Evolutionary conservation across 2,888 invertebrate species (phyloP).

Genomic region (Orchesellides sinensis): DNA sequence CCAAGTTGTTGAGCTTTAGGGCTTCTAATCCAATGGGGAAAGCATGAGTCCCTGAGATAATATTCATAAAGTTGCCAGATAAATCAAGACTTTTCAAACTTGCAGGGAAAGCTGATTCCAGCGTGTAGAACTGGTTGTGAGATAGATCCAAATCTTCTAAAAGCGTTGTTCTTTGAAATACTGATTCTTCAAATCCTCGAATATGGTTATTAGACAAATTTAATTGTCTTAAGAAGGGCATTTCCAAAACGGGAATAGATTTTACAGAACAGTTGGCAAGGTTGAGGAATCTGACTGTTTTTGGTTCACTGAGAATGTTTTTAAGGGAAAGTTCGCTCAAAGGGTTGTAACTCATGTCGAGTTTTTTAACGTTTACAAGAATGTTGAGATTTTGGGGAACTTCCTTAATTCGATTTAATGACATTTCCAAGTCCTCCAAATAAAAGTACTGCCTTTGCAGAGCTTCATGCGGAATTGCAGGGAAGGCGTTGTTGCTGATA

Average conservation of each 20-base stretch:
- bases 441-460: constrained; percentile 91
- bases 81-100: constrained; percentile 87
- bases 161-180: constrained; percentile 88
- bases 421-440: constrained; percentile 87
- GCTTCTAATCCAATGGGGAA: constrained; percentile 82
- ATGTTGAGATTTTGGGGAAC: constrained; percentile 91
- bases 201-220: constrained; percentile 86
- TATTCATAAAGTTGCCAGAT: constrained; percentile 88
- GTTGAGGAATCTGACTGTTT: constrained; percentile 87
- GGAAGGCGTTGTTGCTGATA: constrained; percentile 86
- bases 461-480: constrained; percentile 87
- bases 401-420: constrained; percentile 86
- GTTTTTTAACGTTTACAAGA: constrained; percentile 90
- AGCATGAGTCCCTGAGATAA: constrained; percentile 86
- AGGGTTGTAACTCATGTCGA: constrained; percentile 92
- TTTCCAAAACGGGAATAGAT: constrained; percentile 80
- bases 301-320: constrained; percentile 90
- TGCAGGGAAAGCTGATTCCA: constrained; percentile 84
- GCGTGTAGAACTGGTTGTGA: constrained; percentile 80
- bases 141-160: constrained; percentile 88
- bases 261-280: constrained; percentile 87
- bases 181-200: constrained; percentile 81
- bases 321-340: constrained; percentile 83
- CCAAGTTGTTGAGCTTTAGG: constrained; percentile 83
- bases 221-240: constrained; percentile 88